Percentiles rank a stretch among this genome's conserved stretches.
Evolutionary conservation across 2,113 vertebrate species (phyloP).

Genomic region (Eidolon helvum): DNA sequence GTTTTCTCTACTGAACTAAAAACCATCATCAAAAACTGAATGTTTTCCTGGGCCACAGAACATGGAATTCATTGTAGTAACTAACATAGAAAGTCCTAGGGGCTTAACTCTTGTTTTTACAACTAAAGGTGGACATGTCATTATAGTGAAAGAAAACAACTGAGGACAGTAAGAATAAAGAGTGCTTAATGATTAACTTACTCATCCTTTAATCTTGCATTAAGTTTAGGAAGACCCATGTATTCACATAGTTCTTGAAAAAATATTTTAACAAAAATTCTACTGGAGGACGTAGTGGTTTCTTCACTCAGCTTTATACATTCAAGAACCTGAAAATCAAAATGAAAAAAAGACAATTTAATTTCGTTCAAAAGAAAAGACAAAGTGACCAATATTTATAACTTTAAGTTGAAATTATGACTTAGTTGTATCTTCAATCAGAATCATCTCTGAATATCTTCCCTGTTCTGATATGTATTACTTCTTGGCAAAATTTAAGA

Average conservation of each 20-base stretch:
- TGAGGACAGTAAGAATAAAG: neutral
- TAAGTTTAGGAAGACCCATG: conserved; percentile 97
- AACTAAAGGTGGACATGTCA: neutral
- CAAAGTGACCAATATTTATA: neutral
- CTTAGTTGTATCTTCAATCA: neutral
- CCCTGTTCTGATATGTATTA: neutral
- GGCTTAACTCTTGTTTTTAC: neutral
- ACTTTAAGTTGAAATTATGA: neutral
- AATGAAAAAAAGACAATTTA: neutral
- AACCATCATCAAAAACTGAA: neutral
- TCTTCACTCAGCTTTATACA: conserved; percentile 96
- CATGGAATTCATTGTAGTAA: neutral
- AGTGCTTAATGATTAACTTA: conserved; percentile 79
- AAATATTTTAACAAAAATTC: conserved; percentile 99
- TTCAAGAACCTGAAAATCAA: conserved; percentile 91
- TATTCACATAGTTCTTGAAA: conserved; percentile 99
- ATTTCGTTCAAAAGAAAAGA: conserved; percentile 29
- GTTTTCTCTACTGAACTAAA: neutral
- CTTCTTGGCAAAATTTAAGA: conserved; percentile 23
- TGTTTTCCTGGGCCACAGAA: neutral
- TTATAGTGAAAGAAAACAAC: neutral
- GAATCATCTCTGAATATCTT: neutral
- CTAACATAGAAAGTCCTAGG: neutral
- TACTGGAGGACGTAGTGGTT: conserved; percentile 97
- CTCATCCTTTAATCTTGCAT: conserved; percentile 95